Conservation (phyloP, 2,113 vertebrate genomes). For the Osmerus eperlanus region DNA sequence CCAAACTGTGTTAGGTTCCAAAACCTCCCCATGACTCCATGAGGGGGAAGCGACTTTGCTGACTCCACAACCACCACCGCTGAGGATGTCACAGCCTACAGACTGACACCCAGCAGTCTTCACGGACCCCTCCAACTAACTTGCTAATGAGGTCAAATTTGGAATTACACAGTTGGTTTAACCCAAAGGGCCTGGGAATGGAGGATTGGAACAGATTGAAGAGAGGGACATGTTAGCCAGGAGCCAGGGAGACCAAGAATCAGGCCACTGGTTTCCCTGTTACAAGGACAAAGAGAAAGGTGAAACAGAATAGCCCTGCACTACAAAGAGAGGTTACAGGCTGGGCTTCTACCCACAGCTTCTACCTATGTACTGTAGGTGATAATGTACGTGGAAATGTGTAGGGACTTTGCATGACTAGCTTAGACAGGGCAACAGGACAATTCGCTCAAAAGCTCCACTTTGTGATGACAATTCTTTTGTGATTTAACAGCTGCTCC, state of each 20-base stretch:
- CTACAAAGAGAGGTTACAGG: no score
- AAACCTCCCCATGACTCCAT: constrained; percentile 19
- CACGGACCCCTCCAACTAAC: constrained; percentile 39
- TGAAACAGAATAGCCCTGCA: neutral
- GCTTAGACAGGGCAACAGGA: no score
- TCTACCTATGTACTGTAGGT: no score
- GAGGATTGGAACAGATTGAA: constrained; percentile 44
- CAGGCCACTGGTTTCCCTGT: constrained; percentile 32
- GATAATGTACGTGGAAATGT: constrained; percentile 16
- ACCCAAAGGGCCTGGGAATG: constrained; percentile 36
- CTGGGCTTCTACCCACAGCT: no score
- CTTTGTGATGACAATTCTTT: neutral
- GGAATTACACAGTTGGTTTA: constrained; percentile 63
- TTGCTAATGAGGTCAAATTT: constrained; percentile 71
- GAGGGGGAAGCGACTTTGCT: constrained; percentile 15
- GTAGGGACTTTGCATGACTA: no score
- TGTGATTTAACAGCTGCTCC: constrained; percentile 2
- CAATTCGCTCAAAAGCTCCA: neutral
- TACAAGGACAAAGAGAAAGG: constrained; percentile 2
- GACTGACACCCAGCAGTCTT: constrained; percentile 51
- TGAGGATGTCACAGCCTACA: constrained; percentile 43
- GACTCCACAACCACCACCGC: constrained; percentile 14
- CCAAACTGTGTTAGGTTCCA: constrained; percentile 7
- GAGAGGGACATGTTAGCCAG: constrained; percentile 32
- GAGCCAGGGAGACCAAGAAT: constrained; percentile 43